Percentiles rank a stretch among this genome's conserved stretches.
These are phyloP conservation scores for Hirtodrosophila histrioides DNA, from an alignment of 2,888 invertebrate genomes.

Conservation along the genomic window DNA sequence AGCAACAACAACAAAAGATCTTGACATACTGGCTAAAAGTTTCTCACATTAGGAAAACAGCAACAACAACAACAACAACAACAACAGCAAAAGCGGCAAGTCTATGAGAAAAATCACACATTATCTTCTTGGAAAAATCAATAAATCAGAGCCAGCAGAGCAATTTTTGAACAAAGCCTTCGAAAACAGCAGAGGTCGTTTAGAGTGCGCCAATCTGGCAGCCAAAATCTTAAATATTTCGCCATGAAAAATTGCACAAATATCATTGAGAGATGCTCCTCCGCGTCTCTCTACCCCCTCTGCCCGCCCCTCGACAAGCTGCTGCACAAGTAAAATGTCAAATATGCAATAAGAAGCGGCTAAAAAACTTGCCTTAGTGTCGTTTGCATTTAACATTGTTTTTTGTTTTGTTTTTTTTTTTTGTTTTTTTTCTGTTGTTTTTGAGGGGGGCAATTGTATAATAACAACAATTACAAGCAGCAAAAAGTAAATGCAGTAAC, in stretches of 20 bases:
- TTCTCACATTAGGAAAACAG: conserved; percentile 72
- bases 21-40: conserved; percentile 64
- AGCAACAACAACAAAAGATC: conserved; percentile 57
- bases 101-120: conserved; percentile 82
- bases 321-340: conserved; percentile 73
- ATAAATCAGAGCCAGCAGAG: conserved; percentile 70
- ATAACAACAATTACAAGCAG: conserved; percentile 75
- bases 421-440: conserved; percentile 37
- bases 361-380: conserved; percentile 36
- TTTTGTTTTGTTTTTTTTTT: conserved; percentile 25
- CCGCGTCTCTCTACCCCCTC: not conserved
- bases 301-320: too few species aligned
- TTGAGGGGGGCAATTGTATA: conserved; percentile 63
- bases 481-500: conserved; percentile 69
- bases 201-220: conserved; percentile 59
- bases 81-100: conserved; percentile 21
- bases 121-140: conserved; percentile 81
- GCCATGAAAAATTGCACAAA: conserved; percentile 72
- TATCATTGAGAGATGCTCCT: conserved; percentile 61
- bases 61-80: conserved; percentile 23
- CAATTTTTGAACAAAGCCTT: conserved; percentile 58
- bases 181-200: conserved; percentile 46
- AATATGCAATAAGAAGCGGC: conserved; percentile 67
- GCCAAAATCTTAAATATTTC: conserved; percentile 67
- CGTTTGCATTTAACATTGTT: conserved; percentile 55